Evolutionary conservation across 2,797 vertebrate genomes (phyloP), one percentile per base, ranked within the genome.

Genomic region (Heteromormyrus szaboi): DNA sequence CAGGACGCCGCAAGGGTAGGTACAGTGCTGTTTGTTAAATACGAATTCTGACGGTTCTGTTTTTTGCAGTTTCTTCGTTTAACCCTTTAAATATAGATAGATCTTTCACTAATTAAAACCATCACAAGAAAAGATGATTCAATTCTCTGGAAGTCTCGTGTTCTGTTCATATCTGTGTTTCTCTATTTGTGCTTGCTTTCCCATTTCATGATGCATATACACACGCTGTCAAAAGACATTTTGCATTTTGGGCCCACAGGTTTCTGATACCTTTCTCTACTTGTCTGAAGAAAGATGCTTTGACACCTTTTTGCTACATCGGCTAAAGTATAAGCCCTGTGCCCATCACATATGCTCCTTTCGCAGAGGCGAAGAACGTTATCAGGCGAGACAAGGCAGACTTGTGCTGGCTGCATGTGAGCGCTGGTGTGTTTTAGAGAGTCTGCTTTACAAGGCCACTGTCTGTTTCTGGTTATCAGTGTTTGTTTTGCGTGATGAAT

Each of bases 1-100:
- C 97, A 92, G 97, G 96, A 97, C 97, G 97, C 96, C 96, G 95
- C 89, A 99, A 99, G 98, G 98, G 99, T 99, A 99, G 95, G 99
- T 99, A 98, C 96, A 94, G 92, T 91, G 88, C 11, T 68, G 3
- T 33, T 68, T 68, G 14, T 68, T 33, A 14, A 33, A 33, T 68
- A 14, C 29, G 29, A 33, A 33, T 33, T 68, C 29, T 68, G 65
- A 68, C 29, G 44, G 17, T 81, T 81, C 37, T 79, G 41, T 17
- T 84, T 11, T 48, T 50, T 44, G 19, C 9, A 50, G 14, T 84
- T 48, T 84, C n/a, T 81, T 68, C 29, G 1, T 68, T 72, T 72
- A 33, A 5, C 29, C 29, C 12, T 72, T 44, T 41, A 37, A 17
- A 19, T 1, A 19, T 76, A 19, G 29, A 37, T 41, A 6, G 1